Evolutionary conservation across 2,888 invertebrate genomes (phyloP).

Genomic region (Spodoptera exigua): DNA sequence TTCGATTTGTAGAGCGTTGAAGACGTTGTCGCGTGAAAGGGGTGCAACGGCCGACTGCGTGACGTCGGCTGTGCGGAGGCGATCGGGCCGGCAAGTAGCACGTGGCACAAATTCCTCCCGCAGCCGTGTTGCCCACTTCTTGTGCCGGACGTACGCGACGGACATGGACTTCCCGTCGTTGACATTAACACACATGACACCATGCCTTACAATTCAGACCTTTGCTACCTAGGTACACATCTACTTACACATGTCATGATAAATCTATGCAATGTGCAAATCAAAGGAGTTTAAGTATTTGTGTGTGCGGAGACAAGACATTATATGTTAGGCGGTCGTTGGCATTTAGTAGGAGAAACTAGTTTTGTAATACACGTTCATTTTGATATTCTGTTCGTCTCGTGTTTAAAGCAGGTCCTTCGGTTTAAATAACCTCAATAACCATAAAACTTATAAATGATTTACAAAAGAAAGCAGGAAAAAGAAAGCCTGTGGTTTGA

Average conservation of each 20-base stretch:
- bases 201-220: constrained; percentile 52
- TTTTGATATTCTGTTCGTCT: no score
- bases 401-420: no score
- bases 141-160: constrained; percentile 75
- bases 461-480: no score
- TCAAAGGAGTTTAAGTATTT: background rate
- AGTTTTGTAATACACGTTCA: no score
- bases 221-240: constrained; percentile 25
- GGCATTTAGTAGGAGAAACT: no score
- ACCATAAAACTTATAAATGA: no score
- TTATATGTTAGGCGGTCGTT: no score
- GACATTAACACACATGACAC: constrained; percentile 58
- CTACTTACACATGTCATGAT: constrained; percentile 8
- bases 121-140: constrained; percentile 80
- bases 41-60: constrained; percentile 86
- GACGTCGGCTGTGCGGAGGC: constrained; percentile 58
- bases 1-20: constrained; percentile 87
- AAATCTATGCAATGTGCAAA: constrained; percentile 22
- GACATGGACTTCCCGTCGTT: constrained; percentile 75
- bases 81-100: constrained; percentile 73
- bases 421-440: no score
- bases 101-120: constrained; percentile 82
- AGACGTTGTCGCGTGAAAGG: constrained; percentile 80
- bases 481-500: no score
- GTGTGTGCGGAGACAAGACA: no score